A percentile compares a stretch with the other conserved stretches of the same genome.
Conservation (phyloP, 2,888 invertebrate species). For the Seladonia tumulorum region DNA sequence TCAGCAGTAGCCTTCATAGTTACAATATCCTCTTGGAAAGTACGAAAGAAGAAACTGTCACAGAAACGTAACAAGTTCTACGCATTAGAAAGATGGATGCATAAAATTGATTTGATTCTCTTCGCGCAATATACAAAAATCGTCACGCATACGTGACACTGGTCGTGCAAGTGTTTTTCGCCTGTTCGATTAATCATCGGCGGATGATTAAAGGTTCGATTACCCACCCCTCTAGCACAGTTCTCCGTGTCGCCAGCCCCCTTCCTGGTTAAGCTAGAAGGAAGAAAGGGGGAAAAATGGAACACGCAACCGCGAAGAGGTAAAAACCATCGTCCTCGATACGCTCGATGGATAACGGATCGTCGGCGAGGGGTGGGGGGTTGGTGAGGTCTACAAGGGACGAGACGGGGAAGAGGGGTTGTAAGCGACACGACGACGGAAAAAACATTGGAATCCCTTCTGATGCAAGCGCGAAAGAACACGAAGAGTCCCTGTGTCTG, state of each 20-base stretch:
- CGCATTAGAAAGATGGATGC: too few species aligned
- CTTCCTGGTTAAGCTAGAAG: neutral
- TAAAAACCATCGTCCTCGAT: neutral
- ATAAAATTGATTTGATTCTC: too few species aligned
- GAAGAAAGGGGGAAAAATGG: neutral
- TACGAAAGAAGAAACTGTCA: too few species aligned
- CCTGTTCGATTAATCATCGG: neutral
- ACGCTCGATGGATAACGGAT: constrained; percentile 21
- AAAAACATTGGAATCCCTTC: constrained; percentile 21
- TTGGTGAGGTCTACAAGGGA: neutral
- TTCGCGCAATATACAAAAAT: too few species aligned
- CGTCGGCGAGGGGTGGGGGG: neutral
- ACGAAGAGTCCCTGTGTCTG: constrained; percentile 30
- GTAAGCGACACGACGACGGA: neutral
- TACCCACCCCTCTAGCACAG: neutral
- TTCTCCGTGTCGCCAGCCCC: neutral
- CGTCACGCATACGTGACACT: too few species aligned
- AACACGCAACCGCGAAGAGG: neutral
- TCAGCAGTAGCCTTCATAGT: too few species aligned
- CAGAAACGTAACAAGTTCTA: too few species aligned
- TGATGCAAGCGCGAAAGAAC: constrained; percentile 36
- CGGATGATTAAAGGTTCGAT: neutral
- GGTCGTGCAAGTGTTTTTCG: too few species aligned
- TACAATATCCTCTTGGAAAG: too few species aligned
- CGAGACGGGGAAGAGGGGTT: neutral